A percentile compares a stretch with the other conserved stretches of the same genome.
phyloP scores from a whole-genome alignment of 2,113 vertebrate species.

The Ivindomyrus marchei region DNA sequence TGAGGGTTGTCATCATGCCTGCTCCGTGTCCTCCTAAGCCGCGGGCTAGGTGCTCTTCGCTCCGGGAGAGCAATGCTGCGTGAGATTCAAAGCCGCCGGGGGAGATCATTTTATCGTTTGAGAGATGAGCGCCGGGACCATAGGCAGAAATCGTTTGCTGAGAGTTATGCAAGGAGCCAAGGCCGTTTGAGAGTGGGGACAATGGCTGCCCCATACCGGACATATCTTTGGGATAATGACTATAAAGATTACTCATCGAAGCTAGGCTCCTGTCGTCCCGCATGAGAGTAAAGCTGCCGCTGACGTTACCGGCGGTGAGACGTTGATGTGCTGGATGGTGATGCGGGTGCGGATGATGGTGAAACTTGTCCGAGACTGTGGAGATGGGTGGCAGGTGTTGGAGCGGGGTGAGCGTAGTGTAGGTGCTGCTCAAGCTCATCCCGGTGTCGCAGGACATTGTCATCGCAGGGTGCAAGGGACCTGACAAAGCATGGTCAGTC shows the following conservation, averaged over 20 bases:
- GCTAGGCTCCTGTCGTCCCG: constrained; percentile 86
- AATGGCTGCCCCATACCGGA: constrained; percentile 84
- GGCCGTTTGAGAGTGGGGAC: constrained; percentile 84
- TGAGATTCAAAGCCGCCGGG: constrained; percentile 86
- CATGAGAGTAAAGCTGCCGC: constrained; percentile 93
- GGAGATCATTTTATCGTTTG: constrained; percentile 88
- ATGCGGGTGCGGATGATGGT: constrained; percentile 80
- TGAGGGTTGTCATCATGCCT: constrained; percentile 76
- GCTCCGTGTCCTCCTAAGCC: constrained; percentile 76
- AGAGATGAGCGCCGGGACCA: constrained; percentile 76
- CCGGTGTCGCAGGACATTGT: constrained; percentile 93
- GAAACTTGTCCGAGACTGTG: constrained; percentile 93
- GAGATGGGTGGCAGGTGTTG: constrained; percentile 94
- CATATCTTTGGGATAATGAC: constrained; percentile 94
- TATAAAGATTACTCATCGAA: constrained; percentile 89
- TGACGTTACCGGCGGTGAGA: constrained; percentile 77
- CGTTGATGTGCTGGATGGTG: constrained; percentile 85
- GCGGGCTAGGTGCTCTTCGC: constrained; percentile 82
- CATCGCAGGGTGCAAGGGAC: constrained; percentile 87
- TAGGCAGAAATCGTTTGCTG: constrained; percentile 82
- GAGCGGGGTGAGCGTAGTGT: constrained; percentile 89
- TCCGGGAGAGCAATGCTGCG: constrained; percentile 82
- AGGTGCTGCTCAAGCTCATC: constrained; percentile 88
- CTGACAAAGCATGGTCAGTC: constrained; percentile 76
- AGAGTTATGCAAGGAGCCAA: constrained; percentile 82